These are phyloP conservation scores for Lithophane leautieri DNA, from an alignment of 2,888 invertebrate genomes.

Conservation along the genomic window DNA sequence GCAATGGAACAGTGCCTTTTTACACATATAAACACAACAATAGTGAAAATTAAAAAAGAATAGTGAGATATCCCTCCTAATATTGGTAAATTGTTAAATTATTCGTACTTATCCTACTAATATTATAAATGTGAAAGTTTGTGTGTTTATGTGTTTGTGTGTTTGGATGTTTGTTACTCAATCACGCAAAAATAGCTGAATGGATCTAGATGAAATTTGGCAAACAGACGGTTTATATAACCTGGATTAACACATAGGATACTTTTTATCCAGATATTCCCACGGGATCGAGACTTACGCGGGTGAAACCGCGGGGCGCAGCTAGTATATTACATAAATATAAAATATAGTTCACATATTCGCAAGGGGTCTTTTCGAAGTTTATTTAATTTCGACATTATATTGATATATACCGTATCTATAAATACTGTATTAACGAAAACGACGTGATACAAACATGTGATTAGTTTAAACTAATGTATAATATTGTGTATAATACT, in stretches of 20 bases:
- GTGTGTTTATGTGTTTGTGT: no score
- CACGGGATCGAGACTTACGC: no score
- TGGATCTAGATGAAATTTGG: no score
- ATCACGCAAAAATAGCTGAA: no score
- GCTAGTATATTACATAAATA: constrained; percentile 12
- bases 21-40: neutral
- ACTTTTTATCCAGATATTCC: no score
- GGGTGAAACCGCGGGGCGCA: no score
- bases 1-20: neutral
- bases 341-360: neutral
- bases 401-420: neutral
- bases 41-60: neutral
- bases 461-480: constrained; percentile 55
- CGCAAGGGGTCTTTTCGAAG: neutral
- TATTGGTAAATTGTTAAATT: constrained; percentile 23
- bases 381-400: neutral
- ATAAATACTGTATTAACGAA: constrained; percentile 26
- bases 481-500: constrained; percentile 47
- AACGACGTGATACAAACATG: constrained; percentile 52
- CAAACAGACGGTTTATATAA: no score
- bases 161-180: no score
- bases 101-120: constrained; percentile 45
- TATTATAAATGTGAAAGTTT: no score
- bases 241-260: no score
- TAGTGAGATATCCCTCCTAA: constrained; percentile 7